Base-by-base conservation (phyloP, 1,140 invertebrate genomes). In the Tetramorium parvispinum region DNA sequence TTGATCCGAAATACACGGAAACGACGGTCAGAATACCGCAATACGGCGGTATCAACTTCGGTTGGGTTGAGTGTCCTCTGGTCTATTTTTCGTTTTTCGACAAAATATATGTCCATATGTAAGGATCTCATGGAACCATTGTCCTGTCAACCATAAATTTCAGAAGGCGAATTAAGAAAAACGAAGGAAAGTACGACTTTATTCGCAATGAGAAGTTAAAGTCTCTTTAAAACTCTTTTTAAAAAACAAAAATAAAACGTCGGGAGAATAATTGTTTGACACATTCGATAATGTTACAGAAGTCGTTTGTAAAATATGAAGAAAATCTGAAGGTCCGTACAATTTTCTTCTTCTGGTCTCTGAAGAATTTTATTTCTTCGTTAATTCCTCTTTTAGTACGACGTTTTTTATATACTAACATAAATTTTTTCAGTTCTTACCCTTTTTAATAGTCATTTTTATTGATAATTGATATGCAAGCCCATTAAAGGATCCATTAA, bases 1-100 rank as follows among this genome's bases (percentile, higher is more conserved):
- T 61, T 59, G 55, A 83, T 75, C 53, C 40, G 53, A 43, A 71
- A 71, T n/a, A n/a, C 21, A 40, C 79, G 55, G 16, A 57, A 59
- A 81, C 43, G 68, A 27, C 49, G 37, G 65, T 46, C 49, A 13
- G 21, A 70, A 27, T 24, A 61, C 13, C 24, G 7, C 27, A 8
- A 46, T 75, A 59, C 11, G 40, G n/a, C 68, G 40, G 13, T 49
- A 73, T 73, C 40, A 57, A 46, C n/a, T 11, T 27, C n/a, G 66
- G 40, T 27, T 21, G 3, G 10, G 11, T 21, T 16, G 63, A 53
- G 21, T 11, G 32, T 7, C 13, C 21, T 46, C 40, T 51, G 27
- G 37, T 16, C 27, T 49, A 13, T 8, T 46, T 59, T n/a, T 18
- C 24, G n/a, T 61, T 83, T 32, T 43, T 13, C 3, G 27, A 4